Evolutionary conservation across 2,113 vertebrate genomes (phyloP), one percentile per base, ranked within the genome.

Genomic region (Sinosuthora webbiana): DNA sequence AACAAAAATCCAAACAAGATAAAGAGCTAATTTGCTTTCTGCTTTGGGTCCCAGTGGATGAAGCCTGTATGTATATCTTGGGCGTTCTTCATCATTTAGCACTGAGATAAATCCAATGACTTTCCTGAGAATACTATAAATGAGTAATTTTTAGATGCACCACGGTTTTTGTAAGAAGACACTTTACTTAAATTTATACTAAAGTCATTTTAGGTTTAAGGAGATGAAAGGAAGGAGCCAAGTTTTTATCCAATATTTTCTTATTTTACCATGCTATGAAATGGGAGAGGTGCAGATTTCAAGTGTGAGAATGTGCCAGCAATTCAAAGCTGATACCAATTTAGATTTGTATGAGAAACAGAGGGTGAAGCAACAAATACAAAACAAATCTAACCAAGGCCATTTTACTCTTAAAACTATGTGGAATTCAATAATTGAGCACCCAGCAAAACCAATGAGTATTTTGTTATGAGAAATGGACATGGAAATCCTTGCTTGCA

Each of bases 21-120:
- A 95, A 93, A 96, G 80, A 96, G 89, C 79, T 96, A 93, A 97
- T 96, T 97, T 97, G 53, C 85, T 97, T 96, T 97, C 90, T 95
- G 87, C 89, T 96, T 88, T 89, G 56, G 53, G 79, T 96, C 86
- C 93, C 81, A 68, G 30, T 82, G 60, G 88, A 95, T 94, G 78
- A 89, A 96, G 33, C 19, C 39, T 91, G 31, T 75, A 73, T 42
- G 22, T 78, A 79, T 95, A 76, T 93, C 91, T 90, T 73, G 68
- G 86, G 60, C 39, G 30, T 74, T 82, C 64, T 93, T 87, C 49
- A 83, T 68, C 17, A 56, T 90, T 87, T 39, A 80, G 44, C 59
- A 53, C 47, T 50, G 60, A 96, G 55, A 89, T 68, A 76, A 87
- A 93, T 83, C 37, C 50, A 91, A 70, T 65, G 4, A 70, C 44